phyloP scores from a whole-genome alignment of 2,888 invertebrate species.

The Resseliella maxima region DNA sequence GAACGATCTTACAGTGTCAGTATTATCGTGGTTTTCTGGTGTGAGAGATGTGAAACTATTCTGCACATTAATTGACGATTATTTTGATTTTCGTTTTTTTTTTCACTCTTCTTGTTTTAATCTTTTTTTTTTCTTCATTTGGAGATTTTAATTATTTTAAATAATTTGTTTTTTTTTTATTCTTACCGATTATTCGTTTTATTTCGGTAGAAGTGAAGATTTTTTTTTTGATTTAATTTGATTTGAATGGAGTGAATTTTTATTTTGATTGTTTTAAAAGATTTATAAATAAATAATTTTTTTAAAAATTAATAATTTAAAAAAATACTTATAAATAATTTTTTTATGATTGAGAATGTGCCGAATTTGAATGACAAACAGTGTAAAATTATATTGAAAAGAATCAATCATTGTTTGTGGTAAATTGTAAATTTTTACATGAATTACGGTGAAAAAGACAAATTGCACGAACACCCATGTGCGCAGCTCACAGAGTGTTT shows the following conservation, averaged over 20 bases:
- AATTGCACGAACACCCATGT: not conserved
- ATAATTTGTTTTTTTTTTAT: not conserved
- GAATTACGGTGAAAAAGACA: not conserved
- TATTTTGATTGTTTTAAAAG: too few species aligned
- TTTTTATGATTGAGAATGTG: too few species aligned
- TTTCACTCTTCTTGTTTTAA: not conserved
- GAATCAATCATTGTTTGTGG: not conserved
- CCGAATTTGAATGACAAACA: not conserved
- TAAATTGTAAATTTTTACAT: not conserved
- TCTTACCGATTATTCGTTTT: too few species aligned
- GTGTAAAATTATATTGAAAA: not conserved
- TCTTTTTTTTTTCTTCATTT: not conserved
- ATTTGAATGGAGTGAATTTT: too few species aligned
- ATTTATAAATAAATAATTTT: too few species aligned
- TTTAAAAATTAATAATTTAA: too few species aligned
- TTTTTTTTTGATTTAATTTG: too few species aligned
- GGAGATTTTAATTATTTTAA: not conserved
- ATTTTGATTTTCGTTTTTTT: not conserved
- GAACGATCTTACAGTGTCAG: slow-evolving; percentile 25
- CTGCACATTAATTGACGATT: not conserved
- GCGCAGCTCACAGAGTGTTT: too few species aligned
- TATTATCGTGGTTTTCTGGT: slow-evolving; percentile 28
- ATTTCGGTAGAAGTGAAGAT: too few species aligned
- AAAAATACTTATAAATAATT: too few species aligned
- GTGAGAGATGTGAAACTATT: slow-evolving; percentile 41